Conservation (phyloP, 2,888 invertebrate genomes). For the Lasioglossum marginatum region DNA sequence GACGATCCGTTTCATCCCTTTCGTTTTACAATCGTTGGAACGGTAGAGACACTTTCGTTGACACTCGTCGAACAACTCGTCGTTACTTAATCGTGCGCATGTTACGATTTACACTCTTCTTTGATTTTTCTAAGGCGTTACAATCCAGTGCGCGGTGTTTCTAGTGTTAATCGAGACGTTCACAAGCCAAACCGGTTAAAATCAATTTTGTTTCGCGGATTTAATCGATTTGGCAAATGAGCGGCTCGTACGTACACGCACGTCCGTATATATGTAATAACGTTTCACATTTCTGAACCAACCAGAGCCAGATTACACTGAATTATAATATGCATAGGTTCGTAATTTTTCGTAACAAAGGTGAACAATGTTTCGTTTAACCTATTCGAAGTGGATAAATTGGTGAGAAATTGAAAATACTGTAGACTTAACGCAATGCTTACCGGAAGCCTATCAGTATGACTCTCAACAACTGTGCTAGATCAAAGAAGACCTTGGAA, state of each 20-base stretch:
- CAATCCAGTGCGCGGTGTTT: background rate
- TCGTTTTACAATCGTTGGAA: background rate
- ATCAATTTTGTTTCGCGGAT: background rate
- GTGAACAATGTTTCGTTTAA: background rate
- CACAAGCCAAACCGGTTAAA: background rate
- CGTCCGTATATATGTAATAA: conserved; percentile 41
- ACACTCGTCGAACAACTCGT: background rate
- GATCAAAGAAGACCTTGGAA: background rate
- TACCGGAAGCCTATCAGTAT: conserved; percentile 1
- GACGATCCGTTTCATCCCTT: background rate
- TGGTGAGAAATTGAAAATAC: background rate
- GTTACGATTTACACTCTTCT: background rate
- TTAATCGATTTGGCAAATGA: background rate
- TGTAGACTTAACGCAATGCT: background rate
- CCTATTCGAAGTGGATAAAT: background rate
- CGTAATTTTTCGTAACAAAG: background rate
- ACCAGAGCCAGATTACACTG: background rate
- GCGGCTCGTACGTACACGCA: conserved; percentile 23
- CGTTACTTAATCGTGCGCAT: background rate
- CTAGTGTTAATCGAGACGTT: background rate
- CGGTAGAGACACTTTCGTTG: background rate
- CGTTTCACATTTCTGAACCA: conserved; percentile 11
- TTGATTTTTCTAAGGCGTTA: background rate
- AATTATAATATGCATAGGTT: background rate
- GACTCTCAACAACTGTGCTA: background rate